A percentile compares a stretch with the other conserved stretches of the same genome.
Evolutionary conservation across 2,797 vertebrate genomes (phyloP).

Genomic region (Propithecus perrieri): DNA sequence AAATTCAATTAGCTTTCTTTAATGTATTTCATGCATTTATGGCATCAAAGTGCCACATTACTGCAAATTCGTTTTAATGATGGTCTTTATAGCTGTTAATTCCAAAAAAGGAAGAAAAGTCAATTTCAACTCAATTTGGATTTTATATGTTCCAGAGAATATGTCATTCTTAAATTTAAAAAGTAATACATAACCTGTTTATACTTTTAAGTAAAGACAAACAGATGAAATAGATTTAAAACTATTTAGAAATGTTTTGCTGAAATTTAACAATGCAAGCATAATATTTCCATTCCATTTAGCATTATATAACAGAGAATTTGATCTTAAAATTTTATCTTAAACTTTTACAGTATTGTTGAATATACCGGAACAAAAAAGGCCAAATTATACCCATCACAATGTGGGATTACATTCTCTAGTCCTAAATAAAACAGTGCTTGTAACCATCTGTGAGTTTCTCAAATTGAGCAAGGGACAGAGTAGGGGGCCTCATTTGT

Average conservation of each 20-base stretch:
- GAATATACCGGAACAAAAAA: not conserved
- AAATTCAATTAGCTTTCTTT: slow-evolving; percentile 84
- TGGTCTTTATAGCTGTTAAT: slow-evolving; percentile 77
- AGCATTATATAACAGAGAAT: not conserved
- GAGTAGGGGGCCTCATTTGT: not conserved
- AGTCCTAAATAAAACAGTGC: not conserved
- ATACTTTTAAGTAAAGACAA: not conserved
- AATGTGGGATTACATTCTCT: not conserved
- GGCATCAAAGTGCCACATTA: slow-evolving; percentile 81
- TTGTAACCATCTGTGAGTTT: not conserved
- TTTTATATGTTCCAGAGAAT: not conserved
- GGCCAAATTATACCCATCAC: not conserved
- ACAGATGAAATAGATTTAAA: not conserved
- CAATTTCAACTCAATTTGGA: slow-evolving; percentile 68
- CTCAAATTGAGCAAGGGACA: not conserved
- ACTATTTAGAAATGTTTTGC: not conserved
- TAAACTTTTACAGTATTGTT: not conserved
- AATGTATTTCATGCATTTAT: slow-evolving; percentile 80
- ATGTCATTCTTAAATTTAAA: slow-evolving; percentile 1
- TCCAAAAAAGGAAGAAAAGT: slow-evolving; percentile 74
- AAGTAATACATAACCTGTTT: not conserved
- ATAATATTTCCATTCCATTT: not conserved
- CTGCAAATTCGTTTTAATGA: slow-evolving; percentile 81
- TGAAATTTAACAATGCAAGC: not conserved
- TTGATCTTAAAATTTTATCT: not conserved